These are phyloP conservation scores for Zophobas atratus DNA, from an alignment of 1,140 invertebrate species.

Conservation along the genomic window DNA sequence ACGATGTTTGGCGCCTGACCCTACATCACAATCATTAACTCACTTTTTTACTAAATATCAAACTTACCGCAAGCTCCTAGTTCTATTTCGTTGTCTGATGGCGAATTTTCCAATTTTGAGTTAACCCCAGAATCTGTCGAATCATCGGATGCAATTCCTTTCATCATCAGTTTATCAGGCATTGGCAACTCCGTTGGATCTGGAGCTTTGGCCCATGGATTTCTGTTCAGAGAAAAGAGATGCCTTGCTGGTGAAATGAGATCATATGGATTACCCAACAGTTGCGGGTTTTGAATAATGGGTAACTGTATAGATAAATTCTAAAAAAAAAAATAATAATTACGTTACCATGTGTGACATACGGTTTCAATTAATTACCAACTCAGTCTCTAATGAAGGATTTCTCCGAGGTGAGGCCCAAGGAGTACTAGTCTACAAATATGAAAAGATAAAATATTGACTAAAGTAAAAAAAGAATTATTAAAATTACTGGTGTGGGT, in stretches of 20 bases:
- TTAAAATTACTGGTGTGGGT: slow-evolving; percentile 63
- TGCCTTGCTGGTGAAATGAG: slow-evolving; percentile 62
- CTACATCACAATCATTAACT: background rate
- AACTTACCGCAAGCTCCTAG: slow-evolving; percentile 28
- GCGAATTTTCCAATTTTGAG: slow-evolving; percentile 59
- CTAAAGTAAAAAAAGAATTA: background rate
- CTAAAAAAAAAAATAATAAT: slow-evolving; percentile 50
- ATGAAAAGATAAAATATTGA: background rate
- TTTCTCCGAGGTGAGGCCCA: slow-evolving; percentile 33
- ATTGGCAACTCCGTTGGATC: slow-evolving; percentile 63
- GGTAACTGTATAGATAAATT: slow-evolving; percentile 63
- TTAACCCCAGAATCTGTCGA: slow-evolving; percentile 65
- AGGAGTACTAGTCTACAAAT: slow-evolving; percentile 42
- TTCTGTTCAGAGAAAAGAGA: slow-evolving; percentile 54
- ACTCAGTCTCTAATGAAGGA: slow-evolving; percentile 31
- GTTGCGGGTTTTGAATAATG: slow-evolving; percentile 55
- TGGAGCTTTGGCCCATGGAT: slow-evolving; percentile 60
- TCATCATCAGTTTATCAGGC: slow-evolving; percentile 63
- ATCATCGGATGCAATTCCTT: slow-evolving; percentile 62
- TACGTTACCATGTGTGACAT: no score
- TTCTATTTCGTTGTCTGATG: slow-evolving; percentile 56
- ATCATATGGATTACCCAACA: slow-evolving; percentile 55
- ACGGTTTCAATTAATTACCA: slow-evolving; percentile 28
- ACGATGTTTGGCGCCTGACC: slow-evolving; percentile 45
- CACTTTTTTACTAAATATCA: background rate